Evolutionary conservation across 2,888 invertebrate genomes (phyloP), one percentile per base, ranked within the genome.

Genomic region (Hipparchia semele): DNA sequence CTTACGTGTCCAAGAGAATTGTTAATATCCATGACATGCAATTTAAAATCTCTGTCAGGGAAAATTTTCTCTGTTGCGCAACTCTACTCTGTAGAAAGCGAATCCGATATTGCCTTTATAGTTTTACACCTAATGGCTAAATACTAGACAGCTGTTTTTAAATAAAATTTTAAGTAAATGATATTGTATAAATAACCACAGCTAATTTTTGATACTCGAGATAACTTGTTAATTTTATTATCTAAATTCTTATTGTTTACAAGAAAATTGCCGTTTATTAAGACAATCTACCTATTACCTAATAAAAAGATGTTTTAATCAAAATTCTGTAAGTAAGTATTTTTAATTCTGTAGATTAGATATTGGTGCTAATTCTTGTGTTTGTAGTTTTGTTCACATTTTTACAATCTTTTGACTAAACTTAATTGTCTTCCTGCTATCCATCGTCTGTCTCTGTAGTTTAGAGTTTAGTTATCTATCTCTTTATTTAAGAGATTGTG

Each of bases 11-110:
- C 46, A 12, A 58, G 58, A 68, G 13, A 58, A 67, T 45, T 58
- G 67, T 58, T 58, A 46, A 45, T 64, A 64, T 56, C 46, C 68
- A 68, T 59, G 68, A 59, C 68, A 49, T 68, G 59, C 59, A 68
- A 59, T 59, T 68, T 59, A 51, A 59, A 68, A 68, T 59, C 53
- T 12, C 59, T 51, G 59, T 51, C 59, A 23, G 46, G 45, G 67
- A 58, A 49, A 68, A 68, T 68, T 68, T 68, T 68, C 68, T 68
- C 68, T 68, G 12, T 68, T 68, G 46, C 59, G 59, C 59, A 68
- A 68, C 68, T 39, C 10, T 23, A 45, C 59, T 23, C 68, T 12
- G 59, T 68, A 68, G 68, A 68, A 68, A 68, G 68, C 59, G 68
- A 59, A 59, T 58, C 49, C 59, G 68, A 68, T 68, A 68, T 60